phyloP scores from a whole-genome alignment of 2,888 invertebrate genomes.

The Anoncus sp. region DNA sequence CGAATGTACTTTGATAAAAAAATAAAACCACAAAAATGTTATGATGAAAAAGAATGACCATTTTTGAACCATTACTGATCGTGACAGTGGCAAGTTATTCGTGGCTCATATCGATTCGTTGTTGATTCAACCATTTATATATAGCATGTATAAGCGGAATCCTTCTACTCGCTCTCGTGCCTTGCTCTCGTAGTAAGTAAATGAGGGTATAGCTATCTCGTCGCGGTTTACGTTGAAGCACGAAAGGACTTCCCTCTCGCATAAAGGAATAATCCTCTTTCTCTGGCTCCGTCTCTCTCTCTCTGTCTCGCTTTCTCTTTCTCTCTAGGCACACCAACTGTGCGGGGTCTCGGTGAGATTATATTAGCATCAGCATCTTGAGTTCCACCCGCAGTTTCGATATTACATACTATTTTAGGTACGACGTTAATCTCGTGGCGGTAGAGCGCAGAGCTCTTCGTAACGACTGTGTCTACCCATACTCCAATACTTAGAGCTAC shows the following conservation, averaged over 20 bases:
- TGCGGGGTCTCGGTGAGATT: slow-evolving; percentile 19
- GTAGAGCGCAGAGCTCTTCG: neutral
- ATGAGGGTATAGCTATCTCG: neutral
- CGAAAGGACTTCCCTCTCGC: neutral
- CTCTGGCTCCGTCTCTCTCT: neutral
- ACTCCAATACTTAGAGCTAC: neutral
- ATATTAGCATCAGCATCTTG: slow-evolving; percentile 44
- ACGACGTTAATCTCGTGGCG: slow-evolving; percentile 47
- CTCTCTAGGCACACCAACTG: neutral
- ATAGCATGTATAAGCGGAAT: neutral
- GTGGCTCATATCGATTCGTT: neutral
- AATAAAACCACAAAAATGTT: too few species aligned
- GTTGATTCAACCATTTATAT: neutral
- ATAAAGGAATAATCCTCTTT: too few species aligned
- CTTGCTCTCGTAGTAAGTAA: slow-evolving; percentile 2
- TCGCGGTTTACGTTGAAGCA: slow-evolving; percentile 3
- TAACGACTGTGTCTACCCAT: slow-evolving; percentile 1
- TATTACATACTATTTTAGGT: slow-evolving; percentile 37
- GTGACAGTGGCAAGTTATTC: neutral
- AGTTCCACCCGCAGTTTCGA: slow-evolving; percentile 22
- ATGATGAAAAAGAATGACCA: too few species aligned
- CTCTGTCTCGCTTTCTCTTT: neutral
- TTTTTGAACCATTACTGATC: too few species aligned
- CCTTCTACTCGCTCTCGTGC: neutral
- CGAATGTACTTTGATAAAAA: too few species aligned